These are phyloP conservation scores for Anhinga rufa DNA, from an alignment of 2,113 vertebrate genomes.

Conservation along the genomic window DNA sequence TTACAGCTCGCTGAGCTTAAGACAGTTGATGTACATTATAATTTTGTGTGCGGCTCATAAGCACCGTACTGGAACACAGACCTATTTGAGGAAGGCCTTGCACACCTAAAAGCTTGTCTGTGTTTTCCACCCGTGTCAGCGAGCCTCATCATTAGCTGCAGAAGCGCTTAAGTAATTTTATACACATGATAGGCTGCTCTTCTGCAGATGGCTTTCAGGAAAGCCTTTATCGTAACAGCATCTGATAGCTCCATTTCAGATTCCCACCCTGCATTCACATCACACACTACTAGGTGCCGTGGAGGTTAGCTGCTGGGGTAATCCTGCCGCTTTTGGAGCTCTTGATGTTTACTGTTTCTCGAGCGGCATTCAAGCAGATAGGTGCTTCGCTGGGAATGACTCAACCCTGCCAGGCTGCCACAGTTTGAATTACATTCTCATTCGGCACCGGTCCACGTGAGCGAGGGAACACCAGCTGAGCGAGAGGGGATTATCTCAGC, in stretches of 20 bases:
- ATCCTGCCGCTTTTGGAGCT: not conserved
- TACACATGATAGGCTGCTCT: not conserved
- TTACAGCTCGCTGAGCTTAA: not conserved
- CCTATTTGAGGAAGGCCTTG: not conserved
- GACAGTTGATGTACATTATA: not conserved
- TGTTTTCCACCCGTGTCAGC: not conserved
- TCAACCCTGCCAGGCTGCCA: constrained; percentile 36
- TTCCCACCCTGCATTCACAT: not conserved
- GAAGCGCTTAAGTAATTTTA: not conserved
- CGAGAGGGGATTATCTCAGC: constrained; percentile 55
- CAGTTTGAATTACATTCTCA: constrained; percentile 21
- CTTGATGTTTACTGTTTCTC: not conserved
- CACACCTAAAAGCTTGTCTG: not conserved
- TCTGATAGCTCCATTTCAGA: not conserved
- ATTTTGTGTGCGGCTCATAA: accelerated
- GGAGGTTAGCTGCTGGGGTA: not conserved
- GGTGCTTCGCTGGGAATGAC: not conserved
- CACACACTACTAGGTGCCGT: accelerated
- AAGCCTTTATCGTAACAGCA: not conserved
- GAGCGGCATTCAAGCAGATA: not conserved
- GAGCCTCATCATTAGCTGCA: not conserved
- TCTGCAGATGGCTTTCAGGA: not conserved
- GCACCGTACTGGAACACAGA: not conserved
- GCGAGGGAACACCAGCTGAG: constrained; percentile 54
- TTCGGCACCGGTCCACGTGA: constrained; percentile 15